phyloP scores from a whole-genome alignment of 2,797 vertebrate genomes.

The Dipus sagitta region DNA sequence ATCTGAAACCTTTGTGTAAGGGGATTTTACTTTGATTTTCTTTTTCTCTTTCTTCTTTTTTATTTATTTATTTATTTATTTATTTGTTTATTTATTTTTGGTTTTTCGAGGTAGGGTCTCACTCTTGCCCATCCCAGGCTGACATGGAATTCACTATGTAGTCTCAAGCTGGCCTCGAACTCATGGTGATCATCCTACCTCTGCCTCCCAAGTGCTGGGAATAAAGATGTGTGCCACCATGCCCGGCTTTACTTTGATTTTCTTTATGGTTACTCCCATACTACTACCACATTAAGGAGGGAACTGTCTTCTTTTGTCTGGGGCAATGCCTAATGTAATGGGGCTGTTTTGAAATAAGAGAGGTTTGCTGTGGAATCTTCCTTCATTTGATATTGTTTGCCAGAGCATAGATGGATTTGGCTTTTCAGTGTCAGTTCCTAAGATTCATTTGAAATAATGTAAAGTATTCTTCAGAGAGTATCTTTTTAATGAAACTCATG shows the following conservation, averaged over 20 bases:
- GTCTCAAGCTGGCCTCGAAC: too few species aligned
- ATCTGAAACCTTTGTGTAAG: constrained; percentile 34
- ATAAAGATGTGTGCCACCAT: too few species aligned
- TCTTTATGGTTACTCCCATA: constrained; percentile 59
- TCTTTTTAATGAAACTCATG: constrained; percentile 77
- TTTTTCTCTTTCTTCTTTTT: not conserved
- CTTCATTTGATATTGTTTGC: constrained; percentile 66
- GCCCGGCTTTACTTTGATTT: constrained; percentile 12
- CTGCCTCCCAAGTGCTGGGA: too few species aligned
- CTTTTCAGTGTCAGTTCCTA: constrained; percentile 76
- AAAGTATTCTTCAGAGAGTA: constrained; percentile 77
- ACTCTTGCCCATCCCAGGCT: too few species aligned
- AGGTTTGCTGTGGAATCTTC: constrained; percentile 73
- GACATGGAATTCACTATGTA: too few species aligned
- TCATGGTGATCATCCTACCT: too few species aligned
- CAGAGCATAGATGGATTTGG: constrained; percentile 77
- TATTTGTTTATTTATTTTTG: too few species aligned
- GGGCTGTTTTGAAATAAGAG: constrained; percentile 72
- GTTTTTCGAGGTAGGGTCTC: too few species aligned
- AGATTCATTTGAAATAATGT: constrained; percentile 75
- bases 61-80: too few species aligned
- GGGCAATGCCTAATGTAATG: constrained; percentile 47
- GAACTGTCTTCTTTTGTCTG: constrained; percentile 58
- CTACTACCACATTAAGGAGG: not conserved
- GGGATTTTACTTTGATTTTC: constrained; percentile 34